These are phyloP conservation scores for Ceratina japonica DNA, from an alignment of 1,140 invertebrate species.

Conservation along the genomic window DNA sequence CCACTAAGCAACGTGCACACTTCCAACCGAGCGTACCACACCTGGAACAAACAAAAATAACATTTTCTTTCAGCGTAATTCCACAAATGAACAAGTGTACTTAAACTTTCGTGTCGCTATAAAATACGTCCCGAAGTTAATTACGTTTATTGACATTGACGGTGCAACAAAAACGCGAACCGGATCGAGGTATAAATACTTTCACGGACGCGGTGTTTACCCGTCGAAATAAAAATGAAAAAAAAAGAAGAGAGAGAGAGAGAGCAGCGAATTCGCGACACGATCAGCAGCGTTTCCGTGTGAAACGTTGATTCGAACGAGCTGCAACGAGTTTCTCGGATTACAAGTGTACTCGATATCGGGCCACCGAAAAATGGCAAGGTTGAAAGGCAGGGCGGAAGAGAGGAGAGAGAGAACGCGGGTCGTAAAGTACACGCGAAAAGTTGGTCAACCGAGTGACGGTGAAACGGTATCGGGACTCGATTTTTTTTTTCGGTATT, in stretches of 20 bases:
- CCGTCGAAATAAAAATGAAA: too few species aligned
- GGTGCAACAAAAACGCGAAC: too few species aligned
- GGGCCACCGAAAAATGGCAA: slow-evolving; percentile 8
- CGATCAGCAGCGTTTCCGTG: slow-evolving; percentile 15
- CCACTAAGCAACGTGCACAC: slow-evolving; percentile 50
- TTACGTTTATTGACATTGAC: too few species aligned
- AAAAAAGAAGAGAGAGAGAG: too few species aligned
- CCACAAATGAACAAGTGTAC: too few species aligned
- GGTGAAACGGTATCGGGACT: slow-evolving; percentile 6
- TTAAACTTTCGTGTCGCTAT: too few species aligned
- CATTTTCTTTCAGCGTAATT: neutral
- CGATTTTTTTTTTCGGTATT: slow-evolving; percentile 18
- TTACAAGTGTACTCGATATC: slow-evolving; percentile 32
- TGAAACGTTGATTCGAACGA: slow-evolving; percentile 31
- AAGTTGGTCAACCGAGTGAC: slow-evolving; percentile 31
- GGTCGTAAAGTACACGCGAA: slow-evolving; percentile 10
- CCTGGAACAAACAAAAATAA: slow-evolving; percentile 52
- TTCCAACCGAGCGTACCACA: slow-evolving; percentile 43
- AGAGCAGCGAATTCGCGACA: neutral
- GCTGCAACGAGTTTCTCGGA: slow-evolving; percentile 23
- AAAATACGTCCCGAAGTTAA: too few species aligned
- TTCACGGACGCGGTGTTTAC: too few species aligned
- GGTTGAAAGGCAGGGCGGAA: neutral
- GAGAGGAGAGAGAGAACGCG: neutral
- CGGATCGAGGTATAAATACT: too few species aligned